Percentiles rank a stretch among this genome's conserved stretches.
These are phyloP conservation scores for Perognathus longimembris DNA, from an alignment of 2,113 vertebrate species.

Conservation along the genomic window DNA sequence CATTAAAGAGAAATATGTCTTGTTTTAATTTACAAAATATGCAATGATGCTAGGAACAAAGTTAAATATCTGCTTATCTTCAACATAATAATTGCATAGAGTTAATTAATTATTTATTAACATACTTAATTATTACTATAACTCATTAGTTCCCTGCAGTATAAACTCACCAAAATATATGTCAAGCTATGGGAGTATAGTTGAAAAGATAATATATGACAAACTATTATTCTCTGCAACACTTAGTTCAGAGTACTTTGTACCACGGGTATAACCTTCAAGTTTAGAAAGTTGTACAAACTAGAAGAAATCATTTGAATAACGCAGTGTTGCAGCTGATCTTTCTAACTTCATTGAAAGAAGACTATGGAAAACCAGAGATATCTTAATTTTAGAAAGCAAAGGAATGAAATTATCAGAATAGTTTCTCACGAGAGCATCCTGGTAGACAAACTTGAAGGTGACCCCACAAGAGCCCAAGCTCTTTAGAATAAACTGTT, in stretches of 20 bases:
- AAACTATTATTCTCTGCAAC: background rate
- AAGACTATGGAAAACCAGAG: background rate
- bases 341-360: background rate
- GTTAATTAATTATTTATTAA: background rate
- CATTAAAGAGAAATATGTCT: too few species aligned
- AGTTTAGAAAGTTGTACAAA: background rate
- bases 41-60: too few species aligned
- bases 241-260: background rate
- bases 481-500: too few species aligned
- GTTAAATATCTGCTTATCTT: background rate
- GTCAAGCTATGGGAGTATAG: background rate
- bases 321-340: too few species aligned
- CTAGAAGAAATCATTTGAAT: background rate
- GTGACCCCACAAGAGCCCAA: too few species aligned
- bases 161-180: background rate
- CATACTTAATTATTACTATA: background rate
- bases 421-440: background rate
- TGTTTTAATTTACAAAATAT: too few species aligned
- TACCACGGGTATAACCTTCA: background rate
- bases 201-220: too few species aligned
- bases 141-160: too few species aligned
- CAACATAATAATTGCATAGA: background rate
- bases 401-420: background rate
- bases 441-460: too few species aligned
- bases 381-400: background rate